Conservation (phyloP, 2,797 vertebrate genomes). For the Naso thynnoides region DNA sequence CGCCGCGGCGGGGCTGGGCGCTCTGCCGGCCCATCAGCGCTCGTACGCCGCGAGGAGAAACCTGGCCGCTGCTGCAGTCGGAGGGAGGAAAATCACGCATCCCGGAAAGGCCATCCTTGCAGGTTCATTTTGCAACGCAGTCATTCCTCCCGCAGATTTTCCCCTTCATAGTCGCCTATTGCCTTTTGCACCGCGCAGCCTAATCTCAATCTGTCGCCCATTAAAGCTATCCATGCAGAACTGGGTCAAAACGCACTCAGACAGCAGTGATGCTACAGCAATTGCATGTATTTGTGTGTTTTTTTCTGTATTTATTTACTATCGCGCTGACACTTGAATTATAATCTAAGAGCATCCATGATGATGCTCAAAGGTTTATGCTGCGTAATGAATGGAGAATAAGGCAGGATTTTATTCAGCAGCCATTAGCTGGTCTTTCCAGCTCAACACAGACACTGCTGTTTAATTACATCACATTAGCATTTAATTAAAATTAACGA, state of each 20-base stretch:
- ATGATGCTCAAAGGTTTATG: neutral
- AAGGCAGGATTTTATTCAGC: neutral
- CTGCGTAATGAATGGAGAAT: neutral
- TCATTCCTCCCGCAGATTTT: neutral
- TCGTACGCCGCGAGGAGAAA: constrained; percentile 68
- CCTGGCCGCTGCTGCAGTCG: constrained; percentile 80
- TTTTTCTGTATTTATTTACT: neutral
- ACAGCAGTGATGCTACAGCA: constrained; percentile 49
- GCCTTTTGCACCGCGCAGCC: neutral
- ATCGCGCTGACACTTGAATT: neutral
- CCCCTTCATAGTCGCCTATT: neutral
- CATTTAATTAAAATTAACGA: constrained; percentile 11
- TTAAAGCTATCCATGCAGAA: constrained; percentile 59
- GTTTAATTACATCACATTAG: constrained; percentile 22
- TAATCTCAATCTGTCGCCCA: constrained; percentile 65
- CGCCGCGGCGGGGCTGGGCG: constrained; percentile 46
- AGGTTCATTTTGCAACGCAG: constrained; percentile 70
- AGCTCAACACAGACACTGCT: neutral
- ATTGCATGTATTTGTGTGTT: neutral
- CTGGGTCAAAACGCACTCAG: constrained; percentile 69
- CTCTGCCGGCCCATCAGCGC: constrained; percentile 51
- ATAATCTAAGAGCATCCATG: neutral
- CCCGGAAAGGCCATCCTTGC: constrained; percentile 85
- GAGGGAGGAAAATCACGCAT: constrained; percentile 81
- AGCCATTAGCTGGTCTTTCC: neutral